Evolutionary conservation across 2,888 invertebrate genomes (phyloP), one percentile per base, ranked within the genome.

Genomic region (Aphodius sticticus): DNA sequence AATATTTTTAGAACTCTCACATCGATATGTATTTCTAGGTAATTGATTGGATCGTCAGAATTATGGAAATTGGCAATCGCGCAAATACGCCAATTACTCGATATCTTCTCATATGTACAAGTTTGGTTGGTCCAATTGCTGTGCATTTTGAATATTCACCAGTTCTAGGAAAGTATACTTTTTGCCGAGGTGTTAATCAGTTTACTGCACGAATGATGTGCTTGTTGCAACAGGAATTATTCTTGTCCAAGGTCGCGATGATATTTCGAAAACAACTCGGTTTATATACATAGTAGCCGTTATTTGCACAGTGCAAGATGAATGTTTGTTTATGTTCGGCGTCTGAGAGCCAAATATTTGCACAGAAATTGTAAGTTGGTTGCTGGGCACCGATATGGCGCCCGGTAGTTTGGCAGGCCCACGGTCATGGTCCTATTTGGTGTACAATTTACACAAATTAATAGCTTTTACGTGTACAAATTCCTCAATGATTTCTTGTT

Each of bases 191-290:
- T 53, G 53, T 53, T 53, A 53, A 53, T 53, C 53, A 5, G 53
- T 5, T 53, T 53, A 53, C 53, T 53, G 53, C 12, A 53, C 53
- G 53, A 53, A 53, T 53, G 4, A 53, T 53, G 53, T 53, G 53
- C 53, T 53, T 53, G 53, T 53, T 53, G 53, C 53, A 53, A 53
- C 53, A 53, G 53, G 53, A 53, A 53, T 53, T 53, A 53, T 74
- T 74, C 37, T 35, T 35, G 74, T 37, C 16, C 36, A 74, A 74
- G 74, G 74, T 74, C 74, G n/a, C 36, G 14, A 36, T 35, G 53
- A 53, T 53, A 74, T 74, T 74, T 74, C 37, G 74, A 74, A 74
- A 74, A 74, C 74, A 74, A 74, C 26, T 74, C 74, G 74, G 74
- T 74, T 74, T 74, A 74, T 74, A 74, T 74, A 74, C 74, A 36